Evolutionary conservation across 2,888 invertebrate species (phyloP).

Genomic region (Clostera curtula): DNA sequence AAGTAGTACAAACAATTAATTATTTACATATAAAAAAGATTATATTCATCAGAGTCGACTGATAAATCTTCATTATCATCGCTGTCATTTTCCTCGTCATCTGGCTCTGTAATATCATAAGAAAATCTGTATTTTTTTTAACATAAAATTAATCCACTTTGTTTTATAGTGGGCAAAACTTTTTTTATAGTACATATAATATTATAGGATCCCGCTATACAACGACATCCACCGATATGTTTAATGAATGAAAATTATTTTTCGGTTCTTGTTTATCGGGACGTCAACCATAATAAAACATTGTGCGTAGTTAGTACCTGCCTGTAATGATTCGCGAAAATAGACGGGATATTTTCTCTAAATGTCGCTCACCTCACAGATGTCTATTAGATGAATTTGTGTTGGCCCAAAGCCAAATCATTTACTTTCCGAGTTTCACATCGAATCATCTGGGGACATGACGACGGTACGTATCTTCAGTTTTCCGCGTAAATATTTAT

Average conservation of each 20-base stretch:
- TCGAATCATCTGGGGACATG: constrained; percentile 27
- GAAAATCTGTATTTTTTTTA: no score
- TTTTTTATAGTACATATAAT: no score
- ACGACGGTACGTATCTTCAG: constrained; percentile 15
- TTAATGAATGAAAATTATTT: constrained; percentile 14
- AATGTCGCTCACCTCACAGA: constrained; percentile 62
- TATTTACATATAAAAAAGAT: no score
- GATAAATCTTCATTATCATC: no score
- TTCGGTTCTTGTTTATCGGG: constrained; percentile 12
- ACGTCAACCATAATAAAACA: constrained; percentile 11
- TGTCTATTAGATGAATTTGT: constrained; percentile 46
- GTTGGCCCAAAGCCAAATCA: constrained; percentile 57
- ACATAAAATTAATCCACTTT: no score
- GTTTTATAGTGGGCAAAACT: no score
- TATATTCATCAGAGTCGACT: no score
- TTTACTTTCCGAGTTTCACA: constrained; percentile 40
- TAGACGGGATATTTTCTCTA: constrained; percentile 45
- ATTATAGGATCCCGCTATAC: no score
- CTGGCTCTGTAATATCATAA: no score
- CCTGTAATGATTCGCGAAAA: constrained; percentile 51
- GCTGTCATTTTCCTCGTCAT: no score
- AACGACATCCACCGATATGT: no score
- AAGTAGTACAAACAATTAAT: no score
- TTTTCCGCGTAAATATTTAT: constrained; percentile 36
- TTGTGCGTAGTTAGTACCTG: constrained; percentile 16